Evolutionary conservation across 2,888 invertebrate genomes (phyloP).

Genomic region (Harmothoe impar): DNA sequence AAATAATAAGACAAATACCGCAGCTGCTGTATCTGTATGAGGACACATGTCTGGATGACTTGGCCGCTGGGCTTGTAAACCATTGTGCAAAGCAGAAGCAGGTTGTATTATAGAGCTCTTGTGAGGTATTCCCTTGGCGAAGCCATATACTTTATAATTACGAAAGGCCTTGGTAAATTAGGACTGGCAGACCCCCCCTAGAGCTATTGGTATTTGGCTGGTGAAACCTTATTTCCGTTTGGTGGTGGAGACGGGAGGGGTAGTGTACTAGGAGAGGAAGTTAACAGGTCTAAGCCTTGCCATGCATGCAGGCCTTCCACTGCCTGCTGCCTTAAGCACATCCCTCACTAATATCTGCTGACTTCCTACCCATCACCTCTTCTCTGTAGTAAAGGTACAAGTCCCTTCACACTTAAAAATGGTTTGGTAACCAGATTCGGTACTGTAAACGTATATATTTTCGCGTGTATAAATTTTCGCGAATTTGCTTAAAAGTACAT

Average conservation of each 20-base stretch:
- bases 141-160: background rate
- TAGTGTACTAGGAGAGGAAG: background rate
- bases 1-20: no score
- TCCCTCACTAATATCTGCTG: background rate
- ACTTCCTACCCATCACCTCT: background rate
- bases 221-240: slow-evolving; percentile 24
- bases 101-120: background rate
- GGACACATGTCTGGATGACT: background rate
- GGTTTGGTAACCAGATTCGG: no score
- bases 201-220: slow-evolving; percentile 15
- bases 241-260: background rate
- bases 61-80: background rate
- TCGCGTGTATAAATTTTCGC: no score
- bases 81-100: background rate
- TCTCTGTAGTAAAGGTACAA: no score
- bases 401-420: no score
- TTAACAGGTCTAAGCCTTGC: background rate
- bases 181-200: background rate
- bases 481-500: no score
- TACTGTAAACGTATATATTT: no score
- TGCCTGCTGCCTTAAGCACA: background rate
- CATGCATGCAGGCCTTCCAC: background rate
- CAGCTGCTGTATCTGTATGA: no score
- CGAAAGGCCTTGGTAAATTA: background rate
- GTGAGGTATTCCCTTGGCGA: background rate